phyloP scores from a whole-genome alignment of 2,888 invertebrate species.

The Cepaea hortensis region DNA sequence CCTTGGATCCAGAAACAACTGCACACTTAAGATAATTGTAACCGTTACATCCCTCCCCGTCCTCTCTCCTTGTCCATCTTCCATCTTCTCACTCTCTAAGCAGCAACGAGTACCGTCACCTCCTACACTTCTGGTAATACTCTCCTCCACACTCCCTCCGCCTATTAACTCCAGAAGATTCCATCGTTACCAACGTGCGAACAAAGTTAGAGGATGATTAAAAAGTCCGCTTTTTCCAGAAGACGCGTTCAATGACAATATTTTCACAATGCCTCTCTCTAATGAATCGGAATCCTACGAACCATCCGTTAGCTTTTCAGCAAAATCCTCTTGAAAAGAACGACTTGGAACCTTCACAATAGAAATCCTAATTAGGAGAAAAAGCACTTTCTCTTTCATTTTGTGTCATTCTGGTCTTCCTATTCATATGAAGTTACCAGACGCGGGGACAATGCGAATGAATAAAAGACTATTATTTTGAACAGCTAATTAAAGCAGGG shows the following conservation, averaged over 20 bases:
- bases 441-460: constrained; percentile 30
- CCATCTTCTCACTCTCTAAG: background rate
- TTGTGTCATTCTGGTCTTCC: constrained; percentile 29
- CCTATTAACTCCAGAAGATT: constrained; percentile 1
- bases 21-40: background rate
- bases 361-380: constrained; percentile 39
- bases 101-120: background rate
- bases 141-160: background rate
- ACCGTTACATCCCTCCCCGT: background rate
- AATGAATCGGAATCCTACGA: constrained; percentile 29
- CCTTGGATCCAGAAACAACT: background rate
- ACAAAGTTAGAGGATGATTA: constrained; percentile 20
- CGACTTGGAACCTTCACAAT: constrained; percentile 11
- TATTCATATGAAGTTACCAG: constrained; percentile 35
- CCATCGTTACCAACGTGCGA: constrained; percentile 4
- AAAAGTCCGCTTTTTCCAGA: constrained; percentile 4
- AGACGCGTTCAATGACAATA: constrained; percentile 20
- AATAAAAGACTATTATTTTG: constrained; percentile 38
- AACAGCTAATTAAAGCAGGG: constrained; percentile 44
- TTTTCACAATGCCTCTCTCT: constrained; percentile 24
- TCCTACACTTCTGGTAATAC: background rate
- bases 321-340: constrained; percentile 35
- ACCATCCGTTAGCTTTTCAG: constrained; percentile 37
- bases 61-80: background rate
- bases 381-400: constrained; percentile 38